Base-by-base conservation (phyloP, 2,113 vertebrate species). In the Ciconia maguari region DNA sequence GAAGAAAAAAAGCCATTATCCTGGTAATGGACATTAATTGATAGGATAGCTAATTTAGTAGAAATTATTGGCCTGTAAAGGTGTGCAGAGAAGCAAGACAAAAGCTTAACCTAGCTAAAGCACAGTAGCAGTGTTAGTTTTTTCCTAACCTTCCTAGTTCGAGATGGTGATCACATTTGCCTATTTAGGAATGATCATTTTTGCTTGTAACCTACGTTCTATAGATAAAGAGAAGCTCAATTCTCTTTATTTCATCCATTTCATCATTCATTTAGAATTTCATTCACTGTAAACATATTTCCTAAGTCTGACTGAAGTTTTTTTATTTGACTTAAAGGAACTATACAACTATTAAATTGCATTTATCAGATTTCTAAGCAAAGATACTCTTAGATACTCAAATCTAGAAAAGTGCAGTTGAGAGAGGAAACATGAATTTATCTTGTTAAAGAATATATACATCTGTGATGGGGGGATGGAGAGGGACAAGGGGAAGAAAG, bases 1-100 rank as follows among this genome's bases (percentile, higher is more conserved):
- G 19, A 91, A 60, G 22, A 44, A 69, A 68, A 92, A 80, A 62
- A 26, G 1, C 24, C 27, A 91, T 85, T 91, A 48, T 76, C 41
- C 42, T 83, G 30, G 13, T 93, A 95, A 95, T 82, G 78, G 30
- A 51, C 32, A 58, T 83, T 94, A 93, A 95, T 83, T 93, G 48
- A 76, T 83, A 83, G 25, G 16, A 65, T 26, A 79, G 52, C 27
- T 90, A 91, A 95, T 89, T 87, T 89, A 93, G 66, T 84, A 77
- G 81, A 94, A 94, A 95, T 91, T 65, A 92, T 26, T 84, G 36
- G 48, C 32, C 41, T 62, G 36, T 72, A 84, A 92, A 94, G 55
- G 44, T 80, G 42, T 72, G 54, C 69, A 82, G 66, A 94, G 69
- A 91, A 94, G 52, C 19, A 81, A 68, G 48, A 66, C 34, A 54